Evolutionary conservation across 2,113 vertebrate genomes (phyloP), one percentile per base, ranked within the genome.

Genomic region (Corythoichthys intestinalis): DNA sequence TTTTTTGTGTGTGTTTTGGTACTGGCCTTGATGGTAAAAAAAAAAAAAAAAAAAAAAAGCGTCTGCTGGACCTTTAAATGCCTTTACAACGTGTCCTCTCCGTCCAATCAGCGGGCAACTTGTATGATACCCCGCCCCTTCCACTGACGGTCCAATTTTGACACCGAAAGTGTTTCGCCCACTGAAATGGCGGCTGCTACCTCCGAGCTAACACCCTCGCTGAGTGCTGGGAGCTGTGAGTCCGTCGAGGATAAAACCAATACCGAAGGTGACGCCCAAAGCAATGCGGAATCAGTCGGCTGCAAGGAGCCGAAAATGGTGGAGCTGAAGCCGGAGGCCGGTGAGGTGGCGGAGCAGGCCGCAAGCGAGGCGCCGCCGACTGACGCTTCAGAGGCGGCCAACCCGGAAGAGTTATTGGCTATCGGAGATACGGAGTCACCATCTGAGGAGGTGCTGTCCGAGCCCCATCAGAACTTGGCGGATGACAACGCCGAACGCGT

Each of bases 101-200:
- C 14, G 79, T 15, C 87, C 89, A 89, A 90, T 85, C 83, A 85
- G 60, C 63, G 61, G 41, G 52, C 75, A 59, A 64, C 13, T 35
- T 0, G 37, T 11, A 67, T 15, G 58, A 1, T 41, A 4, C 44
- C 65, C 79, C 78, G 15, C 77, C 83, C 71, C 70, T 73, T 50
- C 49, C 0, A 46, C 35, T 62, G 62, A 72, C 53, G 6, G 68
- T 72, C 48, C 41, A 41, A 70, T 74, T 80, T 72, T 48, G 28
- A 79, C 63, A 74, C 62, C 15, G 53, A 79, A 77, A 82, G 60
- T 63, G 54, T 73, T 62, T 20, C 39, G 52, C 34, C 57, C 54
- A 48, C 49, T 5, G 83, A 84, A 80, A 91, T 91, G 86, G 85
- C 86, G 44, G 71, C 82, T 56, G 62, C 74, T 48, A 39, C 66